Percentiles rank a stretch among this genome's conserved stretches.
Conservation (phyloP, 2,113 vertebrate genomes). For the Prunella himalayana region DNA sequence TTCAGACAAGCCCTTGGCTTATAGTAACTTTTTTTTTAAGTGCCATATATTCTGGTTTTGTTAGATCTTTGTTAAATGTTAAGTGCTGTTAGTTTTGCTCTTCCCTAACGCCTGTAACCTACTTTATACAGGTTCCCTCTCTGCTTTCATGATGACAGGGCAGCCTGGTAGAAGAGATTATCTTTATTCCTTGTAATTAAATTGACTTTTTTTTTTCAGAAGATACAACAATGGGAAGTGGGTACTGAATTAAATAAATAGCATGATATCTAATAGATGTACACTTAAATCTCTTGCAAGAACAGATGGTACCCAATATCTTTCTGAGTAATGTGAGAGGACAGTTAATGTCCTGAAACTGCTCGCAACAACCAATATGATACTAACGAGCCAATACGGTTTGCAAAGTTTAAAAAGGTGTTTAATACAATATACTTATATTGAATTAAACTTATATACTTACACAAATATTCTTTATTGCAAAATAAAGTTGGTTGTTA, state of each 20-base stretch:
- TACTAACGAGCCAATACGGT: slow-evolving; percentile 62
- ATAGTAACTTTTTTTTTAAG: slow-evolving; percentile 82
- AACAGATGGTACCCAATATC: slow-evolving; percentile 85
- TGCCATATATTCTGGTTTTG: slow-evolving; percentile 69
- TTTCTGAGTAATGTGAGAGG: slow-evolving; percentile 84
- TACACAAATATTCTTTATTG: not conserved
- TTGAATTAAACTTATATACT: no score
- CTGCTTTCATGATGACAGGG: slow-evolving; percentile 62
- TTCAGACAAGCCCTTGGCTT: slow-evolving; percentile 85
- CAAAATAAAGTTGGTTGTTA: not conserved
- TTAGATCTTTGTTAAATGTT: slow-evolving; percentile 71
- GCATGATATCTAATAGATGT: slow-evolving; percentile 78
- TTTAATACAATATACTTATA: not conserved
- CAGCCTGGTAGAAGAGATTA: slow-evolving; percentile 78
- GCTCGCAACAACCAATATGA: slow-evolving; percentile 61
- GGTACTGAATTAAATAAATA: slow-evolving; percentile 84
- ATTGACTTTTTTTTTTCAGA: slow-evolving; percentile 74
- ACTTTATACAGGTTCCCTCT: slow-evolving; percentile 58
- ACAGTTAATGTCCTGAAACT: slow-evolving; percentile 85
- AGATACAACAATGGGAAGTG: slow-evolving; percentile 77
- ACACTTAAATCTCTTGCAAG: slow-evolving; percentile 76
- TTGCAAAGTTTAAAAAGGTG: slow-evolving; percentile 59
- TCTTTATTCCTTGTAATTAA: slow-evolving; percentile 86
- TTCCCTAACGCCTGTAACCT: slow-evolving; percentile 57
- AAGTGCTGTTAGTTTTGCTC: slow-evolving; percentile 58